A percentile compares a stretch with the other conserved stretches of the same genome.
These are phyloP conservation scores for Amphimallon solstitiale DNA, from an alignment of 2,888 invertebrate genomes.

Conservation along the genomic window DNA sequence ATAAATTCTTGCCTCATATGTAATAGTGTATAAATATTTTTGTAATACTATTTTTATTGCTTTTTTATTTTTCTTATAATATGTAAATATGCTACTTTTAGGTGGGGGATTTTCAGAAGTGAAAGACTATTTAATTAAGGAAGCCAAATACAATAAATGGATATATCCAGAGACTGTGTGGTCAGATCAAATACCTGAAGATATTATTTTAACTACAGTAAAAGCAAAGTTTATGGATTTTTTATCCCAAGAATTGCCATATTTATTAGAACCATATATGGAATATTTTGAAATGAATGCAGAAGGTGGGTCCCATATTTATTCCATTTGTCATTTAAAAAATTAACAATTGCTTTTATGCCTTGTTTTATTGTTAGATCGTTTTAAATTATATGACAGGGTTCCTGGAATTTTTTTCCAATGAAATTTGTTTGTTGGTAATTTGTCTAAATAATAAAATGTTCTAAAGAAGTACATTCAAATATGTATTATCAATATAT, in stretches of 20 bases:
- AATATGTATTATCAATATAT: too few relatives aligned
- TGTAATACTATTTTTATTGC: not conserved
- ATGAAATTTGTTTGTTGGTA: too few relatives aligned
- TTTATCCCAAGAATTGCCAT: constrained; percentile 88
- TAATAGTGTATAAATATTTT: not conserved
- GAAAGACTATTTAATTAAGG: constrained; percentile 71
- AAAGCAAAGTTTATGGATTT: constrained; percentile 86
- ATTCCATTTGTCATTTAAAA: not conserved
- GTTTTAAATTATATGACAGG: too few relatives aligned
- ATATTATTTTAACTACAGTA: constrained; percentile 78
- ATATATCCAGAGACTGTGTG: constrained; percentile 73
- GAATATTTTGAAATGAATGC: constrained; percentile 73
- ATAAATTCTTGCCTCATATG: too few relatives aligned
- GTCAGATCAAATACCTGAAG: constrained; percentile 79
- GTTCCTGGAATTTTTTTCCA: too few relatives aligned
- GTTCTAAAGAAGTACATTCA: too few relatives aligned
- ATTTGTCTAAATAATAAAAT: too few relatives aligned
- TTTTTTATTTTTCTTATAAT: not conserved
- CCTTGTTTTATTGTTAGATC: too few relatives aligned
- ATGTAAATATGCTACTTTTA: constrained; percentile 41
- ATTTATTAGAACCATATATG: constrained; percentile 72
- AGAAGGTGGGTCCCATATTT: constrained; percentile 60
- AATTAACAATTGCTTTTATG: too few relatives aligned
- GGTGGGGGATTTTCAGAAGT: constrained; percentile 59
- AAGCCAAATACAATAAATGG: constrained; percentile 76